A percentile compares a stretch with the other conserved stretches of the same genome.
These are phyloP conservation scores for Hyles euphorbiae DNA, from an alignment of 1,140 invertebrate genomes.

Conservation along the genomic window DNA sequence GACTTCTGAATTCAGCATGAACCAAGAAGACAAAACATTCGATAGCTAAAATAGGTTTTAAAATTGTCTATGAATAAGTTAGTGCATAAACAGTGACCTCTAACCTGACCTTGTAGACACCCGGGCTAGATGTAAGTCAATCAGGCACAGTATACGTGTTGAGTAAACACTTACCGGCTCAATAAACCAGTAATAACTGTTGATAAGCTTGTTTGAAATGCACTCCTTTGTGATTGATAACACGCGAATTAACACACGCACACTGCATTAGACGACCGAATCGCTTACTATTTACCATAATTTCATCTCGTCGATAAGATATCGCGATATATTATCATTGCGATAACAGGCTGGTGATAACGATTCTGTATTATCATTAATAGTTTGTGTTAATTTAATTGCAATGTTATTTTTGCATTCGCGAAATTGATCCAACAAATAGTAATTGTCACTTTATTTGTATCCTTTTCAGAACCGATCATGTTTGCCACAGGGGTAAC, in stretches of 20 bases:
- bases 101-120: no score
- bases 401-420: neutral
- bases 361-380: constrained; percentile 39
- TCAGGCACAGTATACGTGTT: no score
- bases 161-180: neutral
- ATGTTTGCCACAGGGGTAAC: no score
- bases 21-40: no score
- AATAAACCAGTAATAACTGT: neutral
- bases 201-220: constrained; percentile 6
- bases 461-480: neutral
- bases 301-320: constrained; percentile 42
- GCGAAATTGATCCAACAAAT: neutral
- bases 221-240: constrained; percentile 9
- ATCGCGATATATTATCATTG: constrained; percentile 25
- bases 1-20: no score
- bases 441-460: neutral
- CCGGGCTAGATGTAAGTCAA: no score
- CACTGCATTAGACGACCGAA: constrained; percentile 28
- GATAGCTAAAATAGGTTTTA: no score
- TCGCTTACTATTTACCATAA: constrained; percentile 47
- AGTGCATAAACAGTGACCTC: no score
- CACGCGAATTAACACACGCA: constrained; percentile 11
- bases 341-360: constrained; percentile 32
- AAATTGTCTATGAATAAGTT: no score
- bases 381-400: constrained; percentile 31